These are phyloP conservation scores for Bufotes viridis DNA, from an alignment of 2,797 vertebrate species.

Conservation along the genomic window DNA sequence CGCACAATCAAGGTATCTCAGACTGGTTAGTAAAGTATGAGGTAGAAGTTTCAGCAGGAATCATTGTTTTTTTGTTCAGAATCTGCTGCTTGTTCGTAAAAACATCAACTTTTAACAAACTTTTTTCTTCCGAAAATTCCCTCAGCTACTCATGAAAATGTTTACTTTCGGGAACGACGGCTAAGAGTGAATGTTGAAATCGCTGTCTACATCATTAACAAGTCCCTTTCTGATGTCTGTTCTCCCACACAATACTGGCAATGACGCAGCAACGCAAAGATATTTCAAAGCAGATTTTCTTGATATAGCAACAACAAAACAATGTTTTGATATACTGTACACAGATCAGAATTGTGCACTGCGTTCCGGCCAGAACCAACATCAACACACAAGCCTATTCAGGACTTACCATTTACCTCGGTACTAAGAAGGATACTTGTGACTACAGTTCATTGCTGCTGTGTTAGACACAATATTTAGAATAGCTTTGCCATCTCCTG, in stretches of 20 bases:
- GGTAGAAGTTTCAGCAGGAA: background rate
- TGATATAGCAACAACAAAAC: conserved; percentile 54
- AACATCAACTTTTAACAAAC: background rate
- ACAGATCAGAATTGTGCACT: background rate
- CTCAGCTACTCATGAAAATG: conserved; percentile 15
- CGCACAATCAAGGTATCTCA: background rate
- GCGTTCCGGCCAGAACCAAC: background rate
- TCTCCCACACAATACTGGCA: conserved; percentile 51
- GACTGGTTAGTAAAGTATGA: background rate
- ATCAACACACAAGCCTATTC: background rate
- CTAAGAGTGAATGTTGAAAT: background rate
- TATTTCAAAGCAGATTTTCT: conserved; percentile 33
- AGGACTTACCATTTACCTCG: background rate
- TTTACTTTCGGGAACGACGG: background rate
- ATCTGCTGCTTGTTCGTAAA: background rate
- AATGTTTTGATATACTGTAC: conserved; percentile 31
- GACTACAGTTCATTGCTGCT: background rate
- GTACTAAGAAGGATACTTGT: background rate
- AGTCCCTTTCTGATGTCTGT: conserved; percentile 21
- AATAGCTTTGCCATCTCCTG: background rate
- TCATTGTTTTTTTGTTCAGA: too few relatives aligned
- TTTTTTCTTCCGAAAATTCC: background rate
- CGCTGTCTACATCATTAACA: conserved; percentile 45
- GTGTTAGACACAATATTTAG: conserved; percentile 18
- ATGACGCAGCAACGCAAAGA: conserved; percentile 11